Evolutionary conservation across 1,140 invertebrate genomes (phyloP).

Genomic region (Wasmannia auropunctata): DNA sequence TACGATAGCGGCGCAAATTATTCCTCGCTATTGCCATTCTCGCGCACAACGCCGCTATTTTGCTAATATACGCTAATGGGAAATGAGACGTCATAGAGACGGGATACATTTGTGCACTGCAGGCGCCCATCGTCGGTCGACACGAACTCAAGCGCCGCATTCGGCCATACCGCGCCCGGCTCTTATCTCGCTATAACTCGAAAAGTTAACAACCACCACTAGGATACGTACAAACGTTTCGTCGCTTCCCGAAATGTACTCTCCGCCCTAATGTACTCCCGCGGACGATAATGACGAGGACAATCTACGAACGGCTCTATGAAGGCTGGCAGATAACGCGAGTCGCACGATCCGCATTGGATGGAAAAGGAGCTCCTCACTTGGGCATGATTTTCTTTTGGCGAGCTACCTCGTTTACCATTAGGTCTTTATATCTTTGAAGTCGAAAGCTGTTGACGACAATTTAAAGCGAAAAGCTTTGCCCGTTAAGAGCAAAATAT

Average conservation of each 20-base stretch:
- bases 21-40: background rate
- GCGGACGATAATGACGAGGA: conserved; percentile 61
- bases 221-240: conserved; percentile 67
- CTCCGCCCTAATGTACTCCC: conserved; percentile 30
- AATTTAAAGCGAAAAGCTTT: conserved; percentile 63
- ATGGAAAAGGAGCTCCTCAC: background rate
- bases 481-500: conserved; percentile 70
- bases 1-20: background rate
- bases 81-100: conserved; percentile 13
- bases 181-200: conserved; percentile 72
- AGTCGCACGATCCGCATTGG: background rate
- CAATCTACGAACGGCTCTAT: conserved; percentile 14
- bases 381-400: background rate
- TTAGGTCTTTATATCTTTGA: conserved; percentile 32
- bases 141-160: conserved; percentile 48
- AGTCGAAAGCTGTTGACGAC: conserved; percentile 38
- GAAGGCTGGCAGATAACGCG: conserved; percentile 40
- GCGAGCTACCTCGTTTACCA: conserved; percentile 13
- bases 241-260: conserved; percentile 60
- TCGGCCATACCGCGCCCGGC: conserved; percentile 28
- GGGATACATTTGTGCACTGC: conserved; percentile 58
- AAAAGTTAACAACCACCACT: conserved; percentile 72
- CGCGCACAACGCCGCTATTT: conserved; percentile 7
- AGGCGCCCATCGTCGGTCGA: conserved; percentile 43
- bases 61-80: conserved; percentile 28